Base-by-base conservation (phyloP, 1,140 invertebrate genomes). In the Dendrolimus punctatus region DNA sequence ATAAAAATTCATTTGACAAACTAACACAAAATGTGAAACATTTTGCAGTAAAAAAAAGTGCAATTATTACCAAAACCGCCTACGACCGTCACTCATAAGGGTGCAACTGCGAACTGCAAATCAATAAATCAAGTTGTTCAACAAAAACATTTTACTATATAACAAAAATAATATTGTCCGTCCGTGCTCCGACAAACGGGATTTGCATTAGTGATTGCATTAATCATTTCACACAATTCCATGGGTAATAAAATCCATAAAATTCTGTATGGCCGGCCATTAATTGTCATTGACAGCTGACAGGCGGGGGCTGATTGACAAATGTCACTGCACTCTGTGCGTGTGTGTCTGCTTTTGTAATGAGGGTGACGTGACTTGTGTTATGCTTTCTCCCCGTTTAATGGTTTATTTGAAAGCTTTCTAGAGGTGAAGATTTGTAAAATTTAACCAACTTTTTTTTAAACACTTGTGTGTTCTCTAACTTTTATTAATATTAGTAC, bases 181-280 rank as follows among this genome's bases (percentile, higher is more conserved):
- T 64, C 62, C 79, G 81, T 85, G 79, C 76, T 64, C 53, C 63
- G 52, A 54, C 58, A 60, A 59, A 55, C 51, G 64, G 71, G 76
- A 85, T 85, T 85, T 85, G 80, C 80, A 85, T 85, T 85, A 85
- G 79, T 71, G 74, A 76, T 80, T 82, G 62, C 80, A 84, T 84
- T 84, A 84, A 84, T 84, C 80, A 84, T 84, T 64, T 69, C 70
- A 66, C 62, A 78, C 77, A 77, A 80, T 62, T 72, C 64, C 72
- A 46, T 8, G 8, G 62, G 68, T 66, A 82, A 80, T 80, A 77
- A 77, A 76, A 71, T 58, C 76, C 69, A 80, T 80, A 84, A 84
- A 84, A 80, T 73, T 79, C 71, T 77, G 73, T 77, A 84, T 81
- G 66, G 73, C 66, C 58, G 54, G 67, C 71, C 76, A 82, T 84